A percentile compares a stretch with the other conserved stretches of the same genome.
These are phyloP conservation scores for Lepidocyrtoides sp. DNA, from an alignment of 2,888 invertebrate genomes.

Conservation along the genomic window DNA sequence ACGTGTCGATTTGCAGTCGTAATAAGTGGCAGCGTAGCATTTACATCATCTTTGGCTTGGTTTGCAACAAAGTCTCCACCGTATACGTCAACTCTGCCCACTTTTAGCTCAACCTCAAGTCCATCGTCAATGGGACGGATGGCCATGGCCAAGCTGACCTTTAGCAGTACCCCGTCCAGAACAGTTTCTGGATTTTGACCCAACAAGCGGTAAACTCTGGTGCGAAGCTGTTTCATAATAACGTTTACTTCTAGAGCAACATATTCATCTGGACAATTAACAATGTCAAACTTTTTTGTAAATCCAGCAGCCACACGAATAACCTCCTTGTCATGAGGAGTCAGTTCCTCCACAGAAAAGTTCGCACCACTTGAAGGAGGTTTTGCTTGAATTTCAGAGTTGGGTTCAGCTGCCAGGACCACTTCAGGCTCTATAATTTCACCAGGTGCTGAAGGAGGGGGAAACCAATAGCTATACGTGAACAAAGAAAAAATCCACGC, in stretches of 20 bases:
- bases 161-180: slow-evolving; percentile 35
- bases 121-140: slow-evolving; percentile 54
- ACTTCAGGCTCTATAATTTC: background rate
- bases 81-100: slow-evolving; percentile 70
- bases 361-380: background rate
- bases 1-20: slow-evolving; percentile 54
- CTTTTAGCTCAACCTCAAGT: slow-evolving; percentile 46
- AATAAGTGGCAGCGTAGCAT: slow-evolving; percentile 56
- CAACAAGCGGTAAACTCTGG: background rate
- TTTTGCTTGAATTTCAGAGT: too few relatives aligned
- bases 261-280: slow-evolving; percentile 91
- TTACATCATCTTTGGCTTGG: background rate
- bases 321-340: slow-evolving; percentile 95
- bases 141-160: slow-evolving; percentile 42
- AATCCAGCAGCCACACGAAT: slow-evolving; percentile 98
- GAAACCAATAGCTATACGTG: slow-evolving; percentile 13
- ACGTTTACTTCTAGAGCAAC: slow-evolving; percentile 93
- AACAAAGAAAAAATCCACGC: slow-evolving; percentile 44
- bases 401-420: too few relatives aligned
- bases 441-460: background rate
- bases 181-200: background rate
- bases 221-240: slow-evolving; percentile 74
- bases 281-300: slow-evolving; percentile 91
- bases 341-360: slow-evolving; percentile 97
- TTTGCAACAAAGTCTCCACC: slow-evolving; percentile 57